phyloP scores from a whole-genome alignment of 2,113 vertebrate genomes.

The Odocoileus virginianus region DNA sequence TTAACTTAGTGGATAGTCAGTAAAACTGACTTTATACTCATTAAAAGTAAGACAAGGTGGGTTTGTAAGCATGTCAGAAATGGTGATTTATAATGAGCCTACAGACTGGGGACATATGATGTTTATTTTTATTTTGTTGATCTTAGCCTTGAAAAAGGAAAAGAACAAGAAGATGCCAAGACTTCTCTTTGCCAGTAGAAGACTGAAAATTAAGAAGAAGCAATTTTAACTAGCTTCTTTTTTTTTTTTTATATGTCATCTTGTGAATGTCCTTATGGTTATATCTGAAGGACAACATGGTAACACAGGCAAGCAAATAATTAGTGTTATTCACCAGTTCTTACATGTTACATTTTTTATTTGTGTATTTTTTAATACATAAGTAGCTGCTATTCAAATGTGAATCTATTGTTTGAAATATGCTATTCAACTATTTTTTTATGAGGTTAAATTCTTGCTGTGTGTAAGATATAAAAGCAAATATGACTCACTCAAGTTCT shows the following conservation, averaged over 20 bases:
- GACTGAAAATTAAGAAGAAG: background rate
- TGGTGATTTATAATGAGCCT: background rate
- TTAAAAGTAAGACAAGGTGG: background rate
- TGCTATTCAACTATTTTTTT: background rate
- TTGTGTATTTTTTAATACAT: background rate
- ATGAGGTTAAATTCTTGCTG: background rate
- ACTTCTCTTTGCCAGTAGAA: background rate
- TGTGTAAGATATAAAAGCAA: background rate
- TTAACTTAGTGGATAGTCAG: background rate
- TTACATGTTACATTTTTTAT: background rate
- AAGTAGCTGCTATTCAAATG: constrained; percentile 27
- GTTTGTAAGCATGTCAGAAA: background rate
- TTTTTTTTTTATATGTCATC: background rate
- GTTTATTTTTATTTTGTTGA: constrained; percentile 46
- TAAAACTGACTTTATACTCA: background rate
- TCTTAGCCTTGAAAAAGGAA: constrained; percentile 32
- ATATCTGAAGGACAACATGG: background rate
- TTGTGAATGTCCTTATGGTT: background rate
- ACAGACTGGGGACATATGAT: background rate
- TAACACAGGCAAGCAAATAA: background rate
- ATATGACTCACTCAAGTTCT: background rate
- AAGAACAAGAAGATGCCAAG: background rate
- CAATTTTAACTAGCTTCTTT: background rate
- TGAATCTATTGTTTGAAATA: constrained; percentile 24
- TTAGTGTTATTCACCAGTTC: background rate